Percentiles rank a stretch among this genome's conserved stretches.
These are phyloP conservation scores for Platichthys flesus DNA, from an alignment of 2,113 vertebrate genomes.

Conservation along the genomic window DNA sequence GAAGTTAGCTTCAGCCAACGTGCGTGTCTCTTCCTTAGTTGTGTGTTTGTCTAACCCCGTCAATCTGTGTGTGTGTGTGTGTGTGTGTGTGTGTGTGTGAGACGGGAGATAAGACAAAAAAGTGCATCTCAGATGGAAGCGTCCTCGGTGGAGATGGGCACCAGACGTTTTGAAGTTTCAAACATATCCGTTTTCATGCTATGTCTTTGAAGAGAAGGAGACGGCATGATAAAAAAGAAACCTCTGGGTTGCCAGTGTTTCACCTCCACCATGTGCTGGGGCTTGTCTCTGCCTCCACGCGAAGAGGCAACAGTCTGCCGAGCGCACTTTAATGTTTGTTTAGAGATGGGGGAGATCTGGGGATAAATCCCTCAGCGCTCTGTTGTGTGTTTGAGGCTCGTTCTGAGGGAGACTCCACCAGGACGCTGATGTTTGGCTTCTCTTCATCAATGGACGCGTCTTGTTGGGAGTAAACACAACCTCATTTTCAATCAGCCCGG, in stretches of 20 bases:
- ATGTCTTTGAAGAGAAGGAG: slow-evolving; percentile 77
- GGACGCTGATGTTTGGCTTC: slow-evolving; percentile 35
- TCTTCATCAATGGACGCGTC: not conserved
- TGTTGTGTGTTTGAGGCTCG: slow-evolving; percentile 53
- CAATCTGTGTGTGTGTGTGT: slow-evolving; percentile 18
- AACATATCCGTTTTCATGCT: slow-evolving; percentile 74
- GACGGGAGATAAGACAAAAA: slow-evolving; percentile 59
- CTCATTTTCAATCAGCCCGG: not conserved
- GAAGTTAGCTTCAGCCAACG: slow-evolving; percentile 42
- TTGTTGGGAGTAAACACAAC: not conserved
- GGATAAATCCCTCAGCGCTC: slow-evolving; percentile 73
- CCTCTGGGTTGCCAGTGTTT: slow-evolving; percentile 58
- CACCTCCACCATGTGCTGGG: slow-evolving; percentile 43
- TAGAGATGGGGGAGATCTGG: slow-evolving; percentile 81
- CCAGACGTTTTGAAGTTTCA: slow-evolving; percentile 78
- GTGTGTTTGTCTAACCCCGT: slow-evolving; percentile 6
- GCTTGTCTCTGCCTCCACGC: too few relatives aligned
- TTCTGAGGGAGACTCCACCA: slow-evolving; percentile 38
- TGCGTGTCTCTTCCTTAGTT: not conserved
- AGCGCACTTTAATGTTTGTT: slow-evolving; percentile 82
- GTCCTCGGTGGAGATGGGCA: slow-evolving; percentile 68
- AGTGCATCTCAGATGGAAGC: slow-evolving; percentile 74
- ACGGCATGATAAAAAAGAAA: slow-evolving; percentile 64
- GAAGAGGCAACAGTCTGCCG: slow-evolving; percentile 74
- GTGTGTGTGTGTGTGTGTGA: slow-evolving; percentile 15